phyloP scores from a whole-genome alignment of 1,140 invertebrate genomes.

The Araneus ventricosus region DNA sequence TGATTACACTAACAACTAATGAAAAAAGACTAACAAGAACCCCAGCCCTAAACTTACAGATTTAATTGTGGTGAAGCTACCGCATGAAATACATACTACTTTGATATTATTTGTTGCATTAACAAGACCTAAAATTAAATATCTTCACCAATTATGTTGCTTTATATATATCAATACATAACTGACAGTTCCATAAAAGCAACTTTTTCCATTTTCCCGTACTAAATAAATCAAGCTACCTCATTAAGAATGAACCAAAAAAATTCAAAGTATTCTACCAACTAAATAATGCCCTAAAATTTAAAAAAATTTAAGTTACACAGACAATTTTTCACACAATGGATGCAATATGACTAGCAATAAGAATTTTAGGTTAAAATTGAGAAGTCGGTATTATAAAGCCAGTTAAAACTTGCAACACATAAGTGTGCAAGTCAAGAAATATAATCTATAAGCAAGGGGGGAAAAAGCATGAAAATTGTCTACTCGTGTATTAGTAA shows the following conservation, averaged over 20 bases:
- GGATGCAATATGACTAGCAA: slow-evolving; percentile 31
- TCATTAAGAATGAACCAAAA: not conserved
- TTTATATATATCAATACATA: not conserved
- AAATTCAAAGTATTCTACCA: not conserved
- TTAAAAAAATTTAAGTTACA: not conserved
- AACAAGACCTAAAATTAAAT: not conserved
- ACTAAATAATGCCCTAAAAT: slow-evolving; percentile 47
- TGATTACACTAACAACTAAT: slow-evolving; percentile 28
- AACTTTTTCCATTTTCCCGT: too few relatives aligned
- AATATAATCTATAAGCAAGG: not conserved
- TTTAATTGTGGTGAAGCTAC: not conserved
- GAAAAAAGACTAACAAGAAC: slow-evolving; percentile 11
- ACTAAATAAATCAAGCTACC: not conserved
- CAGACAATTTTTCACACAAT: not conserved
- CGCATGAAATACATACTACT: slow-evolving; percentile 6
- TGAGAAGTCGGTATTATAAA: not conserved
- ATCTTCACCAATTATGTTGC: not conserved
- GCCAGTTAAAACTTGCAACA: not conserved
- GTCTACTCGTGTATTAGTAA: not conserved
- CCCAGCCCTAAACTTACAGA: not conserved
- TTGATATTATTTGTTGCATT: slow-evolving; percentile 4
- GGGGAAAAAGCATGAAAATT: not conserved
- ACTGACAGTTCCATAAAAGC: too few relatives aligned
- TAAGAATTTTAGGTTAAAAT: not conserved
- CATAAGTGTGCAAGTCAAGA: not conserved